These are phyloP conservation scores for Sceloporus tristichus DNA, from an alignment of 2,113 vertebrate genomes.

Conservation along the genomic window DNA sequence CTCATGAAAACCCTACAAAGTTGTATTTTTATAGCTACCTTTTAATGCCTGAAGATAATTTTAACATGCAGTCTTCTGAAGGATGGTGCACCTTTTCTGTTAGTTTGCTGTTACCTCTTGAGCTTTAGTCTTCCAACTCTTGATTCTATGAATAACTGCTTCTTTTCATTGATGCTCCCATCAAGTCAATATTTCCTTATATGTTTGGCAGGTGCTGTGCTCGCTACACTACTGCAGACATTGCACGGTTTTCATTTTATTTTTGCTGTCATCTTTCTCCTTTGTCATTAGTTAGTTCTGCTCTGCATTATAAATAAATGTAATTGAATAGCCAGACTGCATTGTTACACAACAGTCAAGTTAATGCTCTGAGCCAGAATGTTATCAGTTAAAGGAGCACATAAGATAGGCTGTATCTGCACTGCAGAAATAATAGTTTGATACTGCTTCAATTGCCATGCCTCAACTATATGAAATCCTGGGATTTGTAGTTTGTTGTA, in stretches of 20 bases:
- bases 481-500: too few species aligned
- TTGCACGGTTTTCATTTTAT: neutral
- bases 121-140: neutral
- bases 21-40: too few species aligned
- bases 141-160: neutral
- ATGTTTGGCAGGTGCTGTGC: neutral
- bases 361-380: neutral
- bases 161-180: neutral
- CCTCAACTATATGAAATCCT: neutral
- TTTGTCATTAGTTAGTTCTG: neutral
- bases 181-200: neutral
- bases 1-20: neutral
- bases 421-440: too few species aligned
- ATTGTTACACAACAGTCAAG: neutral
- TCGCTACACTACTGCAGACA: neutral
- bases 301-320: neutral
- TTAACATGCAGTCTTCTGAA: neutral
- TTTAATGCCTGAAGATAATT: neutral
- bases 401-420: too few species aligned
- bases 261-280: neutral
- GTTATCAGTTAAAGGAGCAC: too few species aligned
- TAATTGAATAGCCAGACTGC: neutral
- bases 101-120: neutral
- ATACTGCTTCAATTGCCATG: too few species aligned
- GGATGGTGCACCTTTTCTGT: neutral